Evolutionary conservation across 2,113 vertebrate genomes (phyloP).

Genomic region (Marcusenius ussheri): DNA sequence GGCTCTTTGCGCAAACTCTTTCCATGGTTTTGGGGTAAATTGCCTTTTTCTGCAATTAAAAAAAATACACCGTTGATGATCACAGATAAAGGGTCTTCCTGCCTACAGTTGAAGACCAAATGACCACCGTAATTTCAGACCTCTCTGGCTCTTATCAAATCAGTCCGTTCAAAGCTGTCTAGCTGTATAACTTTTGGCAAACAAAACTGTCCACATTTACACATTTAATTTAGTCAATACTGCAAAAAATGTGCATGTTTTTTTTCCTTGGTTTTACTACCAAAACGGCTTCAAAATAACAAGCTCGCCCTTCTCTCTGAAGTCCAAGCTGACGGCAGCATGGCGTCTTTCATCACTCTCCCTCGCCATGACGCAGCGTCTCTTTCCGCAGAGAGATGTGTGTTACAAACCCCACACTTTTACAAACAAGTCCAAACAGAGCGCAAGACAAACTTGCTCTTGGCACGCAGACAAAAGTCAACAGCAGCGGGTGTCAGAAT

Average conservation of each 20-base stretch:
- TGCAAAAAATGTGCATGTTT: not conserved
- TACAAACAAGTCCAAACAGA: not conserved
- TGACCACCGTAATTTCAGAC: not conserved
- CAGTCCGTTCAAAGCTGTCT: not conserved
- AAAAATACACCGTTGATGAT: not conserved
- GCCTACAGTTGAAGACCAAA: not conserved
- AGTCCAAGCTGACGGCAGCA: not conserved
- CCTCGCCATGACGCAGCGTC: not conserved
- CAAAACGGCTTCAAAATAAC: not conserved
- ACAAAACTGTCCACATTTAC: not conserved
- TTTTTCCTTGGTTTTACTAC: not conserved
- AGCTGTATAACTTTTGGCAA: not conserved
- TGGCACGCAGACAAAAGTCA: not conserved
- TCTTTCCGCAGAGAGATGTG: not conserved
- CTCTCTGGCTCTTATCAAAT: not conserved
- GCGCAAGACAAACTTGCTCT: not conserved
- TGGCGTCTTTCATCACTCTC: not conserved
- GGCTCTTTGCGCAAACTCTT: not conserved
- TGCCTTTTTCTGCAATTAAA: not conserved
- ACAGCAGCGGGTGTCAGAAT: not conserved
- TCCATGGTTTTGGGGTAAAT: not conserved
- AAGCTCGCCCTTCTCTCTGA: not conserved
- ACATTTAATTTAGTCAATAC: not conserved
- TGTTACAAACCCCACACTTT: not conserved
- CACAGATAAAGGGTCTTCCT: not conserved